phyloP scores from a whole-genome alignment of 1,140 invertebrate species.

The Heliconius eleuchia region DNA sequence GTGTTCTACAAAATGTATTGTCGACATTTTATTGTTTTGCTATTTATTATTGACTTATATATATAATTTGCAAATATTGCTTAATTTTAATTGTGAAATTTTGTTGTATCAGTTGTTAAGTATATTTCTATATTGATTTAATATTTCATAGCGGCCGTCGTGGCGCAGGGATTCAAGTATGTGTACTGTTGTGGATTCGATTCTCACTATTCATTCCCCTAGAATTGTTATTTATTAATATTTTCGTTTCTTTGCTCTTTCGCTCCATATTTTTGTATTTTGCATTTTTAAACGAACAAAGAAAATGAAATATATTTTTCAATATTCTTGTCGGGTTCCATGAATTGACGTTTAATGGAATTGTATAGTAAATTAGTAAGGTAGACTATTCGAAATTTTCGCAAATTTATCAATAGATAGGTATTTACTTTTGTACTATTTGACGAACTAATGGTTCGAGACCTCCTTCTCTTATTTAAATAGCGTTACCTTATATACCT shows the following conservation, averaged over 20 bases:
- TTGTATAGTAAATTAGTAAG: background rate
- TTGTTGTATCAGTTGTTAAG: background rate
- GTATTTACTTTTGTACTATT: background rate
- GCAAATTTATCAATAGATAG: background rate
- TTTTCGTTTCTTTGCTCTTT: background rate
- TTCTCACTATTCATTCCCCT: background rate
- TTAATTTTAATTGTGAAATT: slow-evolving; percentile 1
- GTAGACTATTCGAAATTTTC: background rate
- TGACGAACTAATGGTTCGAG: slow-evolving; percentile 2
- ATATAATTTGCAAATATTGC: background rate
- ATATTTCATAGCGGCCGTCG: background rate
- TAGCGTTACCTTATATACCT: slow-evolving; percentile 9
- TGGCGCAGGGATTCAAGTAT: background rate
- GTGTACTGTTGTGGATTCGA: background rate
- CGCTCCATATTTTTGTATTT: too few species aligned
- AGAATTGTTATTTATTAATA: background rate
- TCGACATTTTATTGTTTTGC: slow-evolving; percentile 2
- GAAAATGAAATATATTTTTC: too few species aligned
- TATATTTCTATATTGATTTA: background rate
- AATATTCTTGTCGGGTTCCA: too few species aligned
- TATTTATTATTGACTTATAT: background rate
- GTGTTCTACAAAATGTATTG: background rate
- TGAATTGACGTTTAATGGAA: background rate
- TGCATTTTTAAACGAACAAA: too few species aligned
- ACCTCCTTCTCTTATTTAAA: background rate